These are phyloP conservation scores for Rhynchonycteris naso DNA, from an alignment of 2,797 vertebrate species.

Conservation along the genomic window DNA sequence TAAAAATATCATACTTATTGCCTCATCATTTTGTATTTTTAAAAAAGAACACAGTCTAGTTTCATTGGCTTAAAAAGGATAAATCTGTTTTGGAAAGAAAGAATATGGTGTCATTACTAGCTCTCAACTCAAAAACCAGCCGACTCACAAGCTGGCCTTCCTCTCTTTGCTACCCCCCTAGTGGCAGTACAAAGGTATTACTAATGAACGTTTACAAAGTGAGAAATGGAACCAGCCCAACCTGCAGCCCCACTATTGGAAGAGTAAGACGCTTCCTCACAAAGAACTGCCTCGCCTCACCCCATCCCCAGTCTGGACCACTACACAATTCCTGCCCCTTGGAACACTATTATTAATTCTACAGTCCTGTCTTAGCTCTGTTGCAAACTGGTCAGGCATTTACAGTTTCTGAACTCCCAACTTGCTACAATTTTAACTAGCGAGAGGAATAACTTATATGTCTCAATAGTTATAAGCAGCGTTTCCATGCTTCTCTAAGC, in stretches of 20 bases:
- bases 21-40: not conserved
- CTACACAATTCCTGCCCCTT: not conserved
- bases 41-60: not conserved
- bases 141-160: not conserved
- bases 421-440: not conserved
- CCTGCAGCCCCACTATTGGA: fast-evolving
- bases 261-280: not conserved
- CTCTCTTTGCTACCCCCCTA: conserved; percentile 22
- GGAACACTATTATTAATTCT: not conserved
- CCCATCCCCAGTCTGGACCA: not conserved
- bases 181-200: not conserved
- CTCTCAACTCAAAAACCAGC: not conserved
- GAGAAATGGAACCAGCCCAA: not conserved
- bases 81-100: conserved; percentile 11
- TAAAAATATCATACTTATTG: not conserved
- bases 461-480: not conserved
- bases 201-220: not conserved
- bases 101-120: not conserved
- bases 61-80: not conserved
- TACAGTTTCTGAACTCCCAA: not conserved
- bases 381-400: not conserved
- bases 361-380: not conserved
- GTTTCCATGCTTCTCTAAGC: not conserved
- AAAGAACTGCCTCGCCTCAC: not conserved
- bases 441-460: not conserved